Evolutionary conservation across 2,797 vertebrate species (phyloP).

Genomic region (Scolopax rusticola): DNA sequence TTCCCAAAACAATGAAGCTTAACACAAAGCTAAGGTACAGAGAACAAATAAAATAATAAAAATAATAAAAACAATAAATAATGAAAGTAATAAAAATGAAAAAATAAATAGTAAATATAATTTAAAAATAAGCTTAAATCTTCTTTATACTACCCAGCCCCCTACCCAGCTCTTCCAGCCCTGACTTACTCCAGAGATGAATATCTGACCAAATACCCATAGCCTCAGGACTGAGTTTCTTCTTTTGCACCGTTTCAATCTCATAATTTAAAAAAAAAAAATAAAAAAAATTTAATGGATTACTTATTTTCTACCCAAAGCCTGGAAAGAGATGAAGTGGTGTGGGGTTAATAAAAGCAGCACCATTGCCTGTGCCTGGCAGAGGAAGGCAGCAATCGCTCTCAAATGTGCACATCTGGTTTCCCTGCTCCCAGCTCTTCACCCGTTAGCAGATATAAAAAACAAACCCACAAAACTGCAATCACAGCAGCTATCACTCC

Average conservation of each 20-base stretch:
- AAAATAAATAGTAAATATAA: neutral
- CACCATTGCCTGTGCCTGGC: fast-evolving
- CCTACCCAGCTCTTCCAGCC: neutral
- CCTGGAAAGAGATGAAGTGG: neutral
- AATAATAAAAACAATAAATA: neutral
- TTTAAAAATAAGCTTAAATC: neutral
- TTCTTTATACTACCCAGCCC: neutral
- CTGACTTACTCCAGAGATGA: neutral
- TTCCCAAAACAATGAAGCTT: neutral
- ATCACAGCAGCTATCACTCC: neutral
- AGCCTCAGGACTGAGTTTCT: neutral
- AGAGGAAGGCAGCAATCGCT: neutral
- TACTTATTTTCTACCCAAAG: neutral
- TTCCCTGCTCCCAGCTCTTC: neutral
- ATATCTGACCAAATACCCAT: neutral
- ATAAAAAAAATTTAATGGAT: neutral
- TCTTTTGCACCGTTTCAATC: neutral
- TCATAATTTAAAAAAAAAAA: neutral
- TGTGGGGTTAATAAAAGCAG: neutral
- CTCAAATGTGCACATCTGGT: neutral
- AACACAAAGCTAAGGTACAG: neutral
- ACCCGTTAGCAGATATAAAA: neutral
- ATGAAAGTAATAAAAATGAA: neutral
- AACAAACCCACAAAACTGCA: neutral
- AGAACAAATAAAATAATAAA: neutral